phyloP scores from a whole-genome alignment of 2,113 vertebrate genomes.

The Paracanthobrama guichenoti region DNA sequence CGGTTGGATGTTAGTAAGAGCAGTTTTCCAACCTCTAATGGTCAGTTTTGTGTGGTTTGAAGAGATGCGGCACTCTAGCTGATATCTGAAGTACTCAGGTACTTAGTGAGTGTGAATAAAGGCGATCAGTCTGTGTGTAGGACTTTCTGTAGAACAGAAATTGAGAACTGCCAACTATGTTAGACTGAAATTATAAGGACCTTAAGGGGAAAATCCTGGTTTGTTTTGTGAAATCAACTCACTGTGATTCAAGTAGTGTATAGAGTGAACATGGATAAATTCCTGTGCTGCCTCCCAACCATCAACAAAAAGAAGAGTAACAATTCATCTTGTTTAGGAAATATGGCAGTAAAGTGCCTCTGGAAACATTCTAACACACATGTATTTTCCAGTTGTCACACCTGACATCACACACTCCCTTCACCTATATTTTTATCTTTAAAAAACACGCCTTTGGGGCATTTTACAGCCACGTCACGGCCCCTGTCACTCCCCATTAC shows the following conservation, averaged over 20 bases:
- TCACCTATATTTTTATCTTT: neutral
- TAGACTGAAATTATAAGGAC: neutral
- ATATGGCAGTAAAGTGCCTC: slow-evolving; percentile 3
- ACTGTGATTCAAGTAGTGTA: neutral
- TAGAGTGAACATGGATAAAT: neutral
- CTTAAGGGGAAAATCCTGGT: neutral
- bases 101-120: neutral
- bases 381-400: neutral
- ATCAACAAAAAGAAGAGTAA: neutral
- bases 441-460: neutral
- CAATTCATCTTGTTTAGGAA: neutral
- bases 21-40: neutral
- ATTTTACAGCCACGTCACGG: slow-evolving; percentile 1
- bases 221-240: neutral
- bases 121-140: neutral
- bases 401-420: neutral
- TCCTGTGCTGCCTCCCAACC: neutral
- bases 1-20: slow-evolving; percentile 4
- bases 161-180: neutral
- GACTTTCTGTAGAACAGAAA: neutral
- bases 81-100: neutral
- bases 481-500: neutral
- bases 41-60: neutral
- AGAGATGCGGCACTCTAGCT: neutral
- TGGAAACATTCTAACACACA: neutral